Evolutionary conservation across 2,888 invertebrate genomes (phyloP), one percentile per base, ranked within the genome.

Genomic region (Drosophila hawaiiensis): DNA sequence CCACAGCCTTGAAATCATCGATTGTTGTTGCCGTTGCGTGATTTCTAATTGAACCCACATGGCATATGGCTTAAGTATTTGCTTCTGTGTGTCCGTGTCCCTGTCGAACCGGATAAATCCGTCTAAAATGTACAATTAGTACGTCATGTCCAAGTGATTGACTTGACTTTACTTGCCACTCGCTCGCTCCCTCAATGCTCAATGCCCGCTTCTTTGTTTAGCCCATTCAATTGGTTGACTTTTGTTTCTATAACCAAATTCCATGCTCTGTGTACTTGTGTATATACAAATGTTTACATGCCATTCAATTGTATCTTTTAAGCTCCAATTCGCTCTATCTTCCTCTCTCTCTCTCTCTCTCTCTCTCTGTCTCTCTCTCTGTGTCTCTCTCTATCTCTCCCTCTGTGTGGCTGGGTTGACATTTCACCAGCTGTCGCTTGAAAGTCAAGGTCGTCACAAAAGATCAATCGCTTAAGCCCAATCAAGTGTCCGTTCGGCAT

Each of bases 381-480:
- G 14, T 35, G 14, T 35, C n/a, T n/a, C 60, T 53, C 10, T 33
- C 33, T 33, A 0, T 33, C 33, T 33, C 33, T 12, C 3, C 4
- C 33, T 2, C 35, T 5, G 14, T 35, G 14, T 35, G 35, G 16
- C 35, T 16, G 35, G 54, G 12, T 29, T 73, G 80, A 76, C 79
- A 79, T 79, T 79, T 79, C 72, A 69, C 80, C 68, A 47, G 47
- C 56, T 78, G 70, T 75, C 80, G 49, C 67, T 72, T 82, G 84
- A 89, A 84, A 84, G 89, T 84, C 89, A 89, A 84, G 84, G 84
- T 78, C 83, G 52, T 28, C 35, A 41, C 69, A 55, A 50, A 29
- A 70, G 67, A 60, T 71, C 69, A 76, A 66, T 75, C 52, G 68
- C 14, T 60, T 60, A 58, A 68, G 77, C 56, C 61, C 56, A 69